These are phyloP conservation scores for Eristalis arbustorum DNA, from an alignment of 2,888 invertebrate species.

Conservation along the genomic window DNA sequence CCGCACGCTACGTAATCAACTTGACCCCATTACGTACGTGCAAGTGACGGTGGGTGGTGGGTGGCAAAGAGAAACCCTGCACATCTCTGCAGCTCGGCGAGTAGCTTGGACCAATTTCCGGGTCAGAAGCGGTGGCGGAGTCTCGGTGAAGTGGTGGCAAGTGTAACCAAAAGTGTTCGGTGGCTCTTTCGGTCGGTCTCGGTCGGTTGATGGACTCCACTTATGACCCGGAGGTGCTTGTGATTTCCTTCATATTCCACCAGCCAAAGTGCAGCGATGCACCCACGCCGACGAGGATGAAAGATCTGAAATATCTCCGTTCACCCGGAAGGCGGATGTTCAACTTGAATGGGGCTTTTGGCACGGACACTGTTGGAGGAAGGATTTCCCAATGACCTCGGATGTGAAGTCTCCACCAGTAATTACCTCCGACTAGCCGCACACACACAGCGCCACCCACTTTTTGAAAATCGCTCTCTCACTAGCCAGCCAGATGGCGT, in stretches of 20 bases:
- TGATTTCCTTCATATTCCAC: conserved; percentile 26
- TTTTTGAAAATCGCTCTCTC: not conserved
- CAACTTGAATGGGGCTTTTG: conserved; percentile 47
- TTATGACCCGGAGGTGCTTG: conserved; percentile 39
- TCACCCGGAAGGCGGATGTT: conserved; percentile 40
- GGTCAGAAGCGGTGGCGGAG: not conserved
- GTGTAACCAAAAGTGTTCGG: conserved; percentile 36
- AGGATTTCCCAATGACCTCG: conserved; percentile 52
- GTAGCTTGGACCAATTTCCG: conserved; percentile 57
- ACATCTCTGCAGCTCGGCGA: conserved; percentile 2
- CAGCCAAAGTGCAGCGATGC: conserved; percentile 4
- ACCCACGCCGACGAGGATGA: conserved; percentile 4
- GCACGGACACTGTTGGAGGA: conserved; percentile 31
- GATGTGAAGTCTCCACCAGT: conserved; percentile 40
- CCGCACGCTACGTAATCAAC: conserved; percentile 51
- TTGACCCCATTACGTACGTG: conserved; percentile 32
- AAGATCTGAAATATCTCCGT: conserved; percentile 10
- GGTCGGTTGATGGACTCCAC: conserved; percentile 33
- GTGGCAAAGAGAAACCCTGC: not conserved
- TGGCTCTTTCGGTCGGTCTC: conserved; percentile 40
- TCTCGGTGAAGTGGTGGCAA: not conserved
- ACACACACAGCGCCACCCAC: not conserved
- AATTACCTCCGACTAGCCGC: conserved; percentile 29
- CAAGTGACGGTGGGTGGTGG: too few relatives aligned
- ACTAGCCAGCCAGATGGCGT: not conserved